Evolutionary conservation across 2,797 vertebrate species (phyloP).

Genomic region (Chaetodon trifasciatus): DNA sequence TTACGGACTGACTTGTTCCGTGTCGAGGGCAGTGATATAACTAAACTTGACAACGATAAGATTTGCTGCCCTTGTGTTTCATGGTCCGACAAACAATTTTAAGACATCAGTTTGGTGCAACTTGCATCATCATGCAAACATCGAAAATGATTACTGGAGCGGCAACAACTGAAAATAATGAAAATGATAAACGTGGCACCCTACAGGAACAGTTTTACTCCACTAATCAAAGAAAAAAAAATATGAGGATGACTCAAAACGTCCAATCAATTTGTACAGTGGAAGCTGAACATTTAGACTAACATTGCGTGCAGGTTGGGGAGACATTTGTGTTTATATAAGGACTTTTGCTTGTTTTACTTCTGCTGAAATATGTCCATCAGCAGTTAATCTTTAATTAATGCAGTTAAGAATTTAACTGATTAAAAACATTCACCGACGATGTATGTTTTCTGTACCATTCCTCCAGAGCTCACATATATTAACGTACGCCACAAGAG

Average conservation of each 20-base stretch:
- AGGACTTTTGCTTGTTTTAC: background rate
- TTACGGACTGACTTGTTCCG: conserved; percentile 6
- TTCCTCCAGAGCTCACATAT: too few species aligned
- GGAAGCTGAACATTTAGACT: background rate
- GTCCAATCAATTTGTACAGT: background rate
- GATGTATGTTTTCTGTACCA: too few species aligned
- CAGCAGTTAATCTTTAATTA: too few species aligned
- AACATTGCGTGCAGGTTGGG: background rate
- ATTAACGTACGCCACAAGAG: too few species aligned
- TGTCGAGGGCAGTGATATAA: background rate
- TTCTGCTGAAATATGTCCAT: background rate
- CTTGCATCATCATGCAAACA: background rate
- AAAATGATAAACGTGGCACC: background rate
- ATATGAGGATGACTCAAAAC: background rate
- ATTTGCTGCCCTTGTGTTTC: background rate
- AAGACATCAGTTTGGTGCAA: background rate
- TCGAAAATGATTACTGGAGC: background rate
- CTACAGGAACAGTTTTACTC: background rate
- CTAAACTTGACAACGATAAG: background rate
- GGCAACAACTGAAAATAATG: background rate
- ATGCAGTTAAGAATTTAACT: too few species aligned
- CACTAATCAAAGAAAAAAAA: background rate
- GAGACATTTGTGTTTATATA: background rate
- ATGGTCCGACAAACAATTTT: too few species aligned
- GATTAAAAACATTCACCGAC: too few species aligned